Percentiles rank a stretch among this genome's conserved stretches.
Conservation (phyloP, 2,113 vertebrate species). For the Gadus chalcogrammus region DNA sequence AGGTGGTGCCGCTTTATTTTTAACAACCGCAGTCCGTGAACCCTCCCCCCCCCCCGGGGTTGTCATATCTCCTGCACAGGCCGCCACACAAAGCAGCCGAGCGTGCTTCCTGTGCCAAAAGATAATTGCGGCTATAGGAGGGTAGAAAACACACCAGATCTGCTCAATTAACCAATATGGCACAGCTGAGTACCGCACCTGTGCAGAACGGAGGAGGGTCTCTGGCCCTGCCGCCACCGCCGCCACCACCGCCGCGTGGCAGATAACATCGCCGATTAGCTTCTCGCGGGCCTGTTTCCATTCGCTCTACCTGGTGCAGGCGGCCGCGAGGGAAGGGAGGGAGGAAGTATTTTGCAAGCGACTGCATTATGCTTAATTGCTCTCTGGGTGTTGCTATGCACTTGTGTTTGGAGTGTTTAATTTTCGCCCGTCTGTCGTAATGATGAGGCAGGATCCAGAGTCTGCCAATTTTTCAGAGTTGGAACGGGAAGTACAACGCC, state of each 20-base stretch:
- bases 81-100: constrained; percentile 42
- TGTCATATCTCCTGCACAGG: constrained; percentile 46
- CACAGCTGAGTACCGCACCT: constrained; percentile 76
- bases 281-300: constrained; percentile 45
- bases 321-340: constrained; percentile 28
- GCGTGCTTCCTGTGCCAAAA: constrained; percentile 39
- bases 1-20: constrained; percentile 12
- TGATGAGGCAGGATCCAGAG: constrained; percentile 39
- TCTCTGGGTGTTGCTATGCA: constrained; percentile 59
- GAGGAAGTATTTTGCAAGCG: constrained; percentile 22
- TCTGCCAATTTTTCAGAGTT: constrained; percentile 54
- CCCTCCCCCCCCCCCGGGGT: constrained; percentile 19
- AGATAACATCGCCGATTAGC: constrained; percentile 72
- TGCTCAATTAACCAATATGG: constrained; percentile 76
- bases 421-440: constrained; percentile 57
- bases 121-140: constrained; percentile 71
- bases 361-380: constrained; percentile 61
- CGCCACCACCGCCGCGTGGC: constrained; percentile 5
- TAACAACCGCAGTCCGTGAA: no score
- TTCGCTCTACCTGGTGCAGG: constrained; percentile 55
- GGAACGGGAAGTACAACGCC: constrained; percentile 30
- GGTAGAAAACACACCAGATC: constrained; percentile 70
- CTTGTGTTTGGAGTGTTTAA: constrained; percentile 63
- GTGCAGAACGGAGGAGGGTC: constrained; percentile 53
- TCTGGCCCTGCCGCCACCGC: constrained; percentile 14